Evolutionary conservation across 2,113 vertebrate species (phyloP), one percentile per base, ranked within the genome.

Genomic region (Gallinago media): DNA sequence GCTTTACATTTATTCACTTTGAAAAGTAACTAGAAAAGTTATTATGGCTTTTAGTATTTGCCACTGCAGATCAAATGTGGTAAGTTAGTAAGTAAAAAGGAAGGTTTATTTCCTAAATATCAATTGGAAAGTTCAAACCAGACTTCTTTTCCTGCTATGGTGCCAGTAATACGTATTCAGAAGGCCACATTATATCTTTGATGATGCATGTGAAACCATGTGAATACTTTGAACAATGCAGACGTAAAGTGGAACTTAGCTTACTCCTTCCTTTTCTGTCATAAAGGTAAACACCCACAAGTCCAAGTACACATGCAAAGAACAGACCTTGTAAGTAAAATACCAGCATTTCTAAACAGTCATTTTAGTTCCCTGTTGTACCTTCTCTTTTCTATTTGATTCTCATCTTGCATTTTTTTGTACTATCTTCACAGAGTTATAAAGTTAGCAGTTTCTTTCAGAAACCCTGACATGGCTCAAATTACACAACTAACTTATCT

Each of bases 191-290:
- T 20, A 61, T 19, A 36, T 15, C 44, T 31, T 12, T 29, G 49
- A 54, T 63, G 55, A 67, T 61, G 25, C 23, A 32, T 11, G 15
- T 72, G 58, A 61, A 79, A 88, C 14, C 77, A 21, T n/a, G 42
- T 44, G 67, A 90, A 73, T 58, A 63, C 36, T 71, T 62, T 1
- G 15, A 77, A 42, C 29, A 67, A 63, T 11, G 34, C 32, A 87
- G 71, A 79, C 7, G 40, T 56, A n/a, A 55, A 77, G 26, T 32
- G 50, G 61, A 86, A 75, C 23, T 54, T 4, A 1, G 72, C 72
- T 94, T 88, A 74, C 50, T 74, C 65, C 65, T 71, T 84, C 76
- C 81, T 89, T 84, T 87, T 81, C 84, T 78, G 73, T 84, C 77
- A 56, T 44, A 81, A 92, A 83, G 85, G 79, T 62, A 86, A 96